Evolutionary conservation across 2,113 vertebrate species (phyloP), one percentile per base, ranked within the genome.

Genomic region (Apistogramma diplotaenia): DNA sequence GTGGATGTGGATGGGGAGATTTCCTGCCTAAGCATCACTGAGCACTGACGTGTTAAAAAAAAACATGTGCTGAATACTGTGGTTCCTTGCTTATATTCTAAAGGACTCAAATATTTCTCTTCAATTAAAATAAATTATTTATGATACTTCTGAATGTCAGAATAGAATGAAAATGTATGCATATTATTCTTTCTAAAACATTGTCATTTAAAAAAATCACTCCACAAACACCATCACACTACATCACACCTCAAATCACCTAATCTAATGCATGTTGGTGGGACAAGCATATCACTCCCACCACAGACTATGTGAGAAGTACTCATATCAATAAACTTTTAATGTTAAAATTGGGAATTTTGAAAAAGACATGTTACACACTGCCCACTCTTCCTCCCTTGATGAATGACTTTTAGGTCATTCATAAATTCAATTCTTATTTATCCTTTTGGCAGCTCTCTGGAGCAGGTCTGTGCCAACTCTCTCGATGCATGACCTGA

Each of bases 311-410:
- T 53, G 51, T 10, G 51, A 53, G 51, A 53, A 53, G 51, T 9
- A 6, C 1, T 70, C n/a, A 65, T 46, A 6, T 40, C 54, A 12
- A 11, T 2, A 5, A 1, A n/a, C 57, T 40, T 55, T 23, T 11
- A 0, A 70, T 13, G 16, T 51, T 49, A n/a, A 70, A 16, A 43
- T 46, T 4, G 65, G 2, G 57, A 55, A 88, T 57, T 80, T 85
- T 16, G 40, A 49, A 83, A 67, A 2, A 78, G 83, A 85, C 87
- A 90, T 85, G 86, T 87, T 15, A 10, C 53, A 73, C 4, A 46
- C 46, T 65, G 43, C 43, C 7, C 33, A 49, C 11, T 29, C 46
- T 18, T 18, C 7, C 6, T 49, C 43, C 16, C 16, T 19, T 0
- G 49, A 51, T n/a, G n/a, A n/a, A n/a, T n/a, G 29, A 70, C 65